A percentile compares a stretch with the other conserved stretches of the same genome.
phyloP scores from a whole-genome alignment of 1,140 invertebrate genomes.

The Notospermus geniculatus region DNA sequence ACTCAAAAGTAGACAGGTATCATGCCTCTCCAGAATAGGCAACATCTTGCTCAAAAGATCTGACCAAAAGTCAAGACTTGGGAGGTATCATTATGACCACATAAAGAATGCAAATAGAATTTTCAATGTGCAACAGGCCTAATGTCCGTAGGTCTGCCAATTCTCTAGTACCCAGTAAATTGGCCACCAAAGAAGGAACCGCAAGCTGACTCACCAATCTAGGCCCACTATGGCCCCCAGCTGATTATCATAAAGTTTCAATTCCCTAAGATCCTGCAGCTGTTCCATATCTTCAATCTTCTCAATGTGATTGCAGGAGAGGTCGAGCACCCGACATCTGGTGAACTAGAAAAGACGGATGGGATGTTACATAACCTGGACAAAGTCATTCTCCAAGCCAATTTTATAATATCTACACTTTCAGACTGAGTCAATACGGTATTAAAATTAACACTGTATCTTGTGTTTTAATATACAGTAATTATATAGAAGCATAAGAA shows the following conservation, averaged over 20 bases:
- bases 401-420: background rate
- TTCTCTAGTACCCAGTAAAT: too few relatives aligned
- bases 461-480: background rate
- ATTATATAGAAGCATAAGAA: background rate
- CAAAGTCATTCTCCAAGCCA: background rate
- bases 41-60: too few relatives aligned
- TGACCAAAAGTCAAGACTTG: too few relatives aligned
- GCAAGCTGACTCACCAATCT: constrained; percentile 34
- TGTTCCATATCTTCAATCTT: constrained; percentile 39
- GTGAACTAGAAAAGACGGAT: constrained; percentile 36
- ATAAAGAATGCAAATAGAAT: too few relatives aligned
- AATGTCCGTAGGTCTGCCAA: too few relatives aligned
- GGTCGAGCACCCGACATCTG: constrained; percentile 43
- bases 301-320: constrained; percentile 48
- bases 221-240: constrained; percentile 41
- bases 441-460: background rate
- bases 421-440: background rate
- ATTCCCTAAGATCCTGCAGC: constrained; percentile 40
- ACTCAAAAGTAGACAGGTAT: too few relatives aligned
- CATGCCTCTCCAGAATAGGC: too few relatives aligned
- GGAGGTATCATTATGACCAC: too few relatives aligned
- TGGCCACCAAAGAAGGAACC: too few relatives aligned
- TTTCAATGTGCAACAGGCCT: too few relatives aligned
- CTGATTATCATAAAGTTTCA: constrained; percentile 51
- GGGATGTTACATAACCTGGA: background rate